A percentile compares a stretch with the other conserved stretches of the same genome.
These are phyloP conservation scores for Apis mellifera DNA, from an alignment of 1,140 invertebrate genomes.

Conservation along the genomic window DNA sequence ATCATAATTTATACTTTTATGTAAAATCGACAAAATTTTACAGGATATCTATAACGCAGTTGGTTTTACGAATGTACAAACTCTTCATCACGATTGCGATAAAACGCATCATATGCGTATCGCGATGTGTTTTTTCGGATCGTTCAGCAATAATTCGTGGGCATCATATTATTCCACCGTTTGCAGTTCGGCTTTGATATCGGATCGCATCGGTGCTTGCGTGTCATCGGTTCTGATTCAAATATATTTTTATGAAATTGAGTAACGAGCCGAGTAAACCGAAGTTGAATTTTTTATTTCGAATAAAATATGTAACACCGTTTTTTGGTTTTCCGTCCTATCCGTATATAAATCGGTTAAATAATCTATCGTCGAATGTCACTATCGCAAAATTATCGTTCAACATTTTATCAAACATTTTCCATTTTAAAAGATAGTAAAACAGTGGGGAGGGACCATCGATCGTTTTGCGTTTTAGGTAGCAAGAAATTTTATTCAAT, in stretches of 20 bases:
- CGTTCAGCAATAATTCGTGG: slow-evolving; percentile 18
- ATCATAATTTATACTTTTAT: too few species aligned
- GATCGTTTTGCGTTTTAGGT: slow-evolving; percentile 7
- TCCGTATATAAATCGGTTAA: background rate
- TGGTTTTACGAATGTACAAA: background rate
- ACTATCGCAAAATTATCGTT: background rate
- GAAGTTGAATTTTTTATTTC: background rate
- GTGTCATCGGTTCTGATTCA: slow-evolving; percentile 10
- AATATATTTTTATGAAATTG: background rate
- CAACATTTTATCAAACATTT: background rate
- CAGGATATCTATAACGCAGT: background rate
- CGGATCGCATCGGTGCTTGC: background rate
- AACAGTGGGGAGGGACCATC: background rate
- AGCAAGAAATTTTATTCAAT: slow-evolving; percentile 21
- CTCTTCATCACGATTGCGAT: slow-evolving; percentile 9
- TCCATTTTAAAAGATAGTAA: background rate
- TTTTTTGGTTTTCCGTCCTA: background rate
- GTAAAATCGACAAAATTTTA: background rate
- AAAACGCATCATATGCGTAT: slow-evolving; percentile 26
- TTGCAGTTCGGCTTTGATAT: slow-evolving; percentile 18
- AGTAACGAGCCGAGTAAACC: background rate
- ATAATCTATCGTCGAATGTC: background rate
- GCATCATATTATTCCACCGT: slow-evolving; percentile 25
- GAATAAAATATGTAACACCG: background rate
- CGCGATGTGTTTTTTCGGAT: slow-evolving; percentile 6